A percentile compares a stretch with the other conserved stretches of the same genome.
Evolutionary conservation across 2,888 invertebrate genomes (phyloP).

Genomic region (Taphrorychus bicolor): DNA sequence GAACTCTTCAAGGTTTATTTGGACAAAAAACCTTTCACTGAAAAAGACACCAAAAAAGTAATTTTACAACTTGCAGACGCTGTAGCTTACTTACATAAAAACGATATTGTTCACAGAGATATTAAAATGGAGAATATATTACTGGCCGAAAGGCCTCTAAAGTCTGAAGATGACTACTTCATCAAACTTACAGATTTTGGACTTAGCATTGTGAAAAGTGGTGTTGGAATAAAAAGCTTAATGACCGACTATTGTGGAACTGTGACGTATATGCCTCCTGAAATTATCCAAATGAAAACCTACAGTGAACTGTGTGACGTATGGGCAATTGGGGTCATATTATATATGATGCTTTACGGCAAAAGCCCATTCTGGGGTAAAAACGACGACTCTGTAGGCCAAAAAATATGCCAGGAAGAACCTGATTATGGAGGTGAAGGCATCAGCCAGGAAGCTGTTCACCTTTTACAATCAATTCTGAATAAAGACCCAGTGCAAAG

Average conservation of each 20-base stretch:
- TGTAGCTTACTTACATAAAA: conserved; percentile 60
- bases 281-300: conserved; percentile 62
- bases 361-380: conserved; percentile 55
- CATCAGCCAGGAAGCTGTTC: conserved; percentile 53
- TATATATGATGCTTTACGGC: conserved; percentile 61
- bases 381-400: conserved; percentile 51
- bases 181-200: conserved; percentile 68
- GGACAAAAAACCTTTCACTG: conserved; percentile 53
- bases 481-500: conserved; percentile 64
- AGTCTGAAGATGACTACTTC: conserved; percentile 59
- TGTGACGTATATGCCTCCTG: conserved; percentile 67
- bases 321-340: conserved; percentile 67
- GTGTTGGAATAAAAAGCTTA: conserved; percentile 62
- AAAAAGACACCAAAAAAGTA: conserved; percentile 54
- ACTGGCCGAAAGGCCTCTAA: conserved; percentile 60
- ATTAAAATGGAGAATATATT: conserved; percentile 62
- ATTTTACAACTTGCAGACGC: conserved; percentile 56
- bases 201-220: conserved; percentile 61
- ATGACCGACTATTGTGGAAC: conserved; percentile 66
- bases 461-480: conserved; percentile 60
- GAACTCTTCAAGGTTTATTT: conserved; percentile 60
- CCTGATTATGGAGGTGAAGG: conserved; percentile 46
- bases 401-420: conserved; percentile 54
- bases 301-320: conserved; percentile 68
- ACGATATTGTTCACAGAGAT: conserved; percentile 61